Conservation (phyloP, 2,113 vertebrate genomes). For the Apistogramma diplotaenia region DNA sequence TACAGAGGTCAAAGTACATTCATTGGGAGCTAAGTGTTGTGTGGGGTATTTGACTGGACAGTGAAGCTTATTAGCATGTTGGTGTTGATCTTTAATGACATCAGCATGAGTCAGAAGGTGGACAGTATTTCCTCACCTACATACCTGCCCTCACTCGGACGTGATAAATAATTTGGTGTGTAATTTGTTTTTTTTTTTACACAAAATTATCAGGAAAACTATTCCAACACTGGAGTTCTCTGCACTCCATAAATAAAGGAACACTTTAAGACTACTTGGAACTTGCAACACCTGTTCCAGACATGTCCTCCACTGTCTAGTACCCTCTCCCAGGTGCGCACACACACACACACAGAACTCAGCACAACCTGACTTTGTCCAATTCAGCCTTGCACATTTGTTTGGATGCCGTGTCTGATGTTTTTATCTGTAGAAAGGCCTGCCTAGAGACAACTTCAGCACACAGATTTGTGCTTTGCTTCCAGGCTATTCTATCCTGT, state of each 20-base stretch:
- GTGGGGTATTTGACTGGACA: constrained; percentile 14
- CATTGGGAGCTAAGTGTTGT: constrained; percentile 25
- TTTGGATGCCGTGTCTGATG: constrained; percentile 23
- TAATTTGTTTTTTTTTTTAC: not conserved
- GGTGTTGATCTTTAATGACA: constrained; percentile 55
- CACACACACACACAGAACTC: not conserved
- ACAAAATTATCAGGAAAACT: not conserved
- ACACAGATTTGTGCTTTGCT: constrained; percentile 30
- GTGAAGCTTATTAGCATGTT: constrained; percentile 54
- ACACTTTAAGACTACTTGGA: constrained; percentile 1
- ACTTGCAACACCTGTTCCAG: constrained; percentile 52
- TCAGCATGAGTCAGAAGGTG: no score
- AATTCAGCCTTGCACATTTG: constrained; percentile 12
- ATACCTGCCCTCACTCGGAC: constrained; percentile 18
- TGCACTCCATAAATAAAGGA: not conserved
- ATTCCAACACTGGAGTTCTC: not conserved
- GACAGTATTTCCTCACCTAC: constrained; percentile 47
- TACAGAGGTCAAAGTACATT: constrained; percentile 30
- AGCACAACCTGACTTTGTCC: constrained; percentile 18
- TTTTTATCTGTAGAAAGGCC: constrained; percentile 23
- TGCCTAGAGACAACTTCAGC: constrained; percentile 33
- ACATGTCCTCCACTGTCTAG: constrained; percentile 27
- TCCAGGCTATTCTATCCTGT: constrained; percentile 42
- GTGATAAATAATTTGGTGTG: constrained; percentile 42
- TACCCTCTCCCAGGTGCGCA: constrained; percentile 27